Evolutionary conservation across 1,140 invertebrate genomes (phyloP), one percentile per base, ranked within the genome.

Genomic region (Brachionus rotundiformis): DNA sequence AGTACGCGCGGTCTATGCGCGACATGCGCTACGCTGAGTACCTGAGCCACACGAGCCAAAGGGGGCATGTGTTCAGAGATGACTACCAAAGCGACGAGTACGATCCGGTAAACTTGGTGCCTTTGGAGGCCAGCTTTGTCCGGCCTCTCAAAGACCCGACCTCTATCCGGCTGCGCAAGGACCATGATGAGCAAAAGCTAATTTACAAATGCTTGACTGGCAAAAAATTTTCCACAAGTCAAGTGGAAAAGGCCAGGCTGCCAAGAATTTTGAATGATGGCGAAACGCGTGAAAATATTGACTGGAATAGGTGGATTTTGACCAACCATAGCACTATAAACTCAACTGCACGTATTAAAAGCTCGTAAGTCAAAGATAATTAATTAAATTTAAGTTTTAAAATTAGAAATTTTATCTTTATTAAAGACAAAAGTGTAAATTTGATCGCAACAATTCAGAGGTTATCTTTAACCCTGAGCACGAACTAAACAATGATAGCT

Each of bases 301-400:
- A 73, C 44, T 73, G 68, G 68, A 73, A 73, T 29, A 73, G 44
- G 27, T 73, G 68, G 68, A 47, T 41, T 73, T 73, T 73, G 16
- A 73, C 19, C 6, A 73, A 73, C 11, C 25, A 73, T 25, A 73
- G 39, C 39, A 73, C 68, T 44, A 73, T 73, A 8, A 44, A 44
- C 19, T 73, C 68, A 73, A 73, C 68, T 23, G 36, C 68, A 44
- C 16, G 68, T 10, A 73, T 44, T 25, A 73, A 73, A n/a, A 73
- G 68, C 68, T 73, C 68, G 68, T 73, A 44, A 73, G 68, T 25
- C 44, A 63, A 63, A 63, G 11, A 63, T 27, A 63, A 63, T 63
- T 11, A 13, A 63, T 33, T 33, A 33, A 27, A 29, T 27, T 68
- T 39, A 33, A 33, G 2, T 27, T 8, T 33, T 4, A 25, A 61